phyloP scores from a whole-genome alignment of 2,888 invertebrate genomes.

The Cynaeus angustus region DNA sequence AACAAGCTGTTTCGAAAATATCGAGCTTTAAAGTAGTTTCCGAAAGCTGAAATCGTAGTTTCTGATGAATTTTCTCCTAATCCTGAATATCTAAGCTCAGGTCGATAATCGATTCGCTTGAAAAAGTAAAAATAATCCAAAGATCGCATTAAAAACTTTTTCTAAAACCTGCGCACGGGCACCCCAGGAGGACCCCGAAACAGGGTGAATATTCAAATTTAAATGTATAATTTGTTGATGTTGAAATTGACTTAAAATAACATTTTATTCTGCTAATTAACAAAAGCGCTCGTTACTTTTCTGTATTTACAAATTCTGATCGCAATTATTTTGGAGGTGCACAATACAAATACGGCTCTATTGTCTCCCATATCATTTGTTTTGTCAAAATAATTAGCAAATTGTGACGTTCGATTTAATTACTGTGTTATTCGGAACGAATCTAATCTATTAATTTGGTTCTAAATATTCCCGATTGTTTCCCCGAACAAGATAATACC shows the following conservation, averaged over 20 bases:
- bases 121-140: too few relatives aligned
- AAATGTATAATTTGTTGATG: conserved; percentile 2
- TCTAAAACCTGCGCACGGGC: too few relatives aligned
- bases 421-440: conserved; percentile 1
- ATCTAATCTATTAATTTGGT: conserved; percentile 6
- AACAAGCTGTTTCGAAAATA: too few relatives aligned
- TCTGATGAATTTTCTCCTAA: too few relatives aligned
- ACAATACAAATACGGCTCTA: background rate
- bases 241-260: background rate
- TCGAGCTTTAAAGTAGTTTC: too few relatives aligned
- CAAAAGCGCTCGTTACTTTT: background rate
- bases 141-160: too few relatives aligned
- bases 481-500: too few relatives aligned
- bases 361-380: background rate
- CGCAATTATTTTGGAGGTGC: background rate
- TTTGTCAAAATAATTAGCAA: conserved; percentile 8
- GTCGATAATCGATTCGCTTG: too few relatives aligned
- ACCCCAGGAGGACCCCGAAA: too few relatives aligned
- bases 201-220: background rate
- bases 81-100: too few relatives aligned
- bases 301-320: conserved; percentile 3
- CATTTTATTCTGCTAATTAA: conserved; percentile 4
- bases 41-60: too few relatives aligned
- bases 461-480: background rate
- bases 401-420: background rate